phyloP scores from a whole-genome alignment of 2,888 invertebrate genomes.

The Anarsia innoxiella region DNA sequence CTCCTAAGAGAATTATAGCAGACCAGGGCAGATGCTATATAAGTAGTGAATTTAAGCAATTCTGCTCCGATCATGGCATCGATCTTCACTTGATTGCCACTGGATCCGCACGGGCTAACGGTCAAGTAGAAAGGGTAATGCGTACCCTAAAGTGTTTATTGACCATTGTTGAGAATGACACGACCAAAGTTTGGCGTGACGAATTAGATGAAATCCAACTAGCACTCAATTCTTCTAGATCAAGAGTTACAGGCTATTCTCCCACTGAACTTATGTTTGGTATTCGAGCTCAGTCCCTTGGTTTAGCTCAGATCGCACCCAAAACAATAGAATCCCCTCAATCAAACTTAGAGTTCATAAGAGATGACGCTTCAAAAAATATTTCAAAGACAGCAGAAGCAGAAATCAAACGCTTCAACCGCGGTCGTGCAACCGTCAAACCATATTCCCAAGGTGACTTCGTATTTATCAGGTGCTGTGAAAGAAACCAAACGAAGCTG shows the following conservation, averaged over 20 bases:
- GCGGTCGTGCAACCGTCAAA: not conserved
- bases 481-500: slow-evolving; percentile 3
- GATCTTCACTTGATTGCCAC: slow-evolving; percentile 24
- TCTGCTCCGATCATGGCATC: slow-evolving; percentile 20
- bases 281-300: slow-evolving; percentile 13
- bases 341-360: not conserved
- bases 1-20: slow-evolving; percentile 19
- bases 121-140: slow-evolving; percentile 21
- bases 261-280: slow-evolving; percentile 20
- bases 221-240: slow-evolving; percentile 19
- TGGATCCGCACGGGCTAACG: slow-evolving; percentile 20
- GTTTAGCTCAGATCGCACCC: slow-evolving; percentile 6
- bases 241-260: slow-evolving; percentile 15
- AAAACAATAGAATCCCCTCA: not conserved
- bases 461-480: slow-evolving; percentile 2
- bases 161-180: slow-evolving; percentile 18
- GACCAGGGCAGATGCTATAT: slow-evolving; percentile 22
- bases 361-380: slow-evolving; percentile 3
- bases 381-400: not conserved
- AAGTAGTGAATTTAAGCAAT: slow-evolving; percentile 19
- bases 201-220: slow-evolving; percentile 21
- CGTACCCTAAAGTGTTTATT: slow-evolving; percentile 19
- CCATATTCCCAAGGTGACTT: slow-evolving; percentile 1
- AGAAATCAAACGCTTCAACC: not conserved
- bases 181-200: slow-evolving; percentile 20